Conservation (phyloP, 2,113 vertebrate genomes). For the Aleadryas rufinucha region DNA sequence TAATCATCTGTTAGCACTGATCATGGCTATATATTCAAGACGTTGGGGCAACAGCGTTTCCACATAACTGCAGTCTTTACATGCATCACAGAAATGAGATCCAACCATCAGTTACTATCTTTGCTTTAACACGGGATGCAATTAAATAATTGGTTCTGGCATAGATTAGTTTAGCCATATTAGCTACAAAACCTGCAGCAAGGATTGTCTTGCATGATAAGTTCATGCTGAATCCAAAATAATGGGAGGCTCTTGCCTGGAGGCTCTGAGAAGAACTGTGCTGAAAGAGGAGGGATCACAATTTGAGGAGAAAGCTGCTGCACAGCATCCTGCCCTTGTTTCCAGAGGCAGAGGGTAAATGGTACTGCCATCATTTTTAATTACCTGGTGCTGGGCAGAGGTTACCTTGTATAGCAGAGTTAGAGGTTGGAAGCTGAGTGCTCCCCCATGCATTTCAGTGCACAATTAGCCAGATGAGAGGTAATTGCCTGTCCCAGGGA, state of each 20-base stretch:
- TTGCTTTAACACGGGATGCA: background rate
- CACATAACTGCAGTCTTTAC: background rate
- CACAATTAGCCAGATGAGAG: background rate
- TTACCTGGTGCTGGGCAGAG: background rate
- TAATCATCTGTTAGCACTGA: background rate
- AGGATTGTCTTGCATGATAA: conserved; percentile 10
- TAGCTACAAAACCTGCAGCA: conserved; percentile 18
- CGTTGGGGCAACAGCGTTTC: background rate
- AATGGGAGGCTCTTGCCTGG: conserved; percentile 7
- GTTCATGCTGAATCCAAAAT: background rate
- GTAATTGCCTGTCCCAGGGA: background rate
- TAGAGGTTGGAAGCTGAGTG: background rate
- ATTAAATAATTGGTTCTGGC: conserved; percentile 27
- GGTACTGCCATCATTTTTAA: background rate
- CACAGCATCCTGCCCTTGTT: background rate
- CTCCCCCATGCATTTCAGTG: background rate
- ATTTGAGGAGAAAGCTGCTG: background rate
- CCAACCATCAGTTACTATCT: background rate
- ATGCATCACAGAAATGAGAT: background rate
- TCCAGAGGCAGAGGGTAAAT: background rate
- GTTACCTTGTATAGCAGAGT: background rate
- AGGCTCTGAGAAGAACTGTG: background rate
- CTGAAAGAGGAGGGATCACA: background rate
- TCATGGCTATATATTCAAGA: background rate
- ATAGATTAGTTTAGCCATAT: background rate